Conservation (phyloP, 2,113 vertebrate genomes). For the Agapornis roseicollis region DNA sequence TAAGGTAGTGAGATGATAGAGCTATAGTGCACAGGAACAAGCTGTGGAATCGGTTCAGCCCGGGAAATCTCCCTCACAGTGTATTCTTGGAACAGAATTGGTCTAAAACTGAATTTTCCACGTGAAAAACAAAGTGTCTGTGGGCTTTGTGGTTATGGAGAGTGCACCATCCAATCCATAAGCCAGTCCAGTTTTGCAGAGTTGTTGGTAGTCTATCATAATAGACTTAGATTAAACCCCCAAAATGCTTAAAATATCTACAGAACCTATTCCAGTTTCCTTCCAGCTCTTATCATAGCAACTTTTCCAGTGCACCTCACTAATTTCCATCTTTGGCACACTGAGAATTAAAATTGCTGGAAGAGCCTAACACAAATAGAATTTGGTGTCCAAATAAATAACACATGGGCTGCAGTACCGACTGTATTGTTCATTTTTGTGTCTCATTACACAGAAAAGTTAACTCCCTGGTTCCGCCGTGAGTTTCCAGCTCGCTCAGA, state of each 20-base stretch:
- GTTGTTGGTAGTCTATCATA: not conserved
- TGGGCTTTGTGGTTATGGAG: not conserved
- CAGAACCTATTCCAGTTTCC: not conserved
- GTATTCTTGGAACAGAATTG: not conserved
- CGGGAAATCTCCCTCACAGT: not conserved
- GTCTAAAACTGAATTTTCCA: not conserved
- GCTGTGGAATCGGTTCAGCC: not conserved
- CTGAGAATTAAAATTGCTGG: not conserved
- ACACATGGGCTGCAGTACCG: not conserved
- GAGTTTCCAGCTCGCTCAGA: not conserved
- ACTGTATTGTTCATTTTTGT: not conserved
- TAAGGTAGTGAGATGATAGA: not conserved
- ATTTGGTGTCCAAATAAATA: conserved; percentile 44
- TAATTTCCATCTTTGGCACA: conserved; percentile 17
- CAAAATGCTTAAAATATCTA: not conserved
- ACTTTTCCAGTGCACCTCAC: conserved; percentile 10
- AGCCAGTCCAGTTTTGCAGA: not conserved
- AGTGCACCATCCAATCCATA: not conserved
- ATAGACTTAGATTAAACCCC: not conserved
- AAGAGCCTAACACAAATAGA: not conserved
- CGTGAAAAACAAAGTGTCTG: not conserved
- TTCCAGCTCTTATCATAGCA: not conserved
- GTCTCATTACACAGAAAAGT: not conserved
- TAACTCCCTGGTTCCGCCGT: not conserved
- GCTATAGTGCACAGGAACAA: not conserved